phyloP scores from a whole-genome alignment of 2,888 invertebrate genomes.

The Caenorhabditis zanzibari region DNA sequence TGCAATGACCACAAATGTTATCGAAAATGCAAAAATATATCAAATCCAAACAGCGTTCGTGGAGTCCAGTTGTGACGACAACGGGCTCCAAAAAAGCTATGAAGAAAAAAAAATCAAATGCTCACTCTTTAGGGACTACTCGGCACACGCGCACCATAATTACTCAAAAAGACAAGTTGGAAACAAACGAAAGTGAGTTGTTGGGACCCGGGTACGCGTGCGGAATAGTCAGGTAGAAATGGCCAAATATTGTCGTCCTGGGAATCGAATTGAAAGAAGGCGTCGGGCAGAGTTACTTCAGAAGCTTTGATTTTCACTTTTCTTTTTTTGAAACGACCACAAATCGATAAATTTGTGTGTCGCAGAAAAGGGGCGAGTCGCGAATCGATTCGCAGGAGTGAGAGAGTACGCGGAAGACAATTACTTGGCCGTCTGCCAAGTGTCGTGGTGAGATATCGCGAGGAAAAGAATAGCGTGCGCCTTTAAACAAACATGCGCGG shows the following conservation, averaged over 20 bases:
- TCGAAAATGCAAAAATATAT: constrained; percentile 45
- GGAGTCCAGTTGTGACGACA: constrained; percentile 26
- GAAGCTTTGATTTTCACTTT: constrained; percentile 30
- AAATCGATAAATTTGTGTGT: constrained; percentile 51
- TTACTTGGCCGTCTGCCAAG: constrained; percentile 43
- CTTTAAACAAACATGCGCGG: constrained; percentile 45
- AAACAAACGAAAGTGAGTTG: constrained; percentile 48
- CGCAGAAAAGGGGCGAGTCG: constrained; percentile 41
- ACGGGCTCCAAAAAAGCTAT: constrained; percentile 41
- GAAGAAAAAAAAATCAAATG: constrained; percentile 65
- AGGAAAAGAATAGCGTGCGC: constrained; percentile 6
- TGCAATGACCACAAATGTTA: constrained; percentile 59
- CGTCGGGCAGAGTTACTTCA: constrained; percentile 44
- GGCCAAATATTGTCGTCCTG: constrained; percentile 60
- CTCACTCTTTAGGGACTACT: constrained; percentile 80
- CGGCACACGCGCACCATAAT: constrained; percentile 78
- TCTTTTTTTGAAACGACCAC: constrained; percentile 39
- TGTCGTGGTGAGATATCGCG: constrained; percentile 52
- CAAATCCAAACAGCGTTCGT: constrained; percentile 53
- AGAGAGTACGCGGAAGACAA: constrained; percentile 28
- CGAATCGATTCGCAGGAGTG: constrained; percentile 31
- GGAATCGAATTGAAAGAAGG: constrained; percentile 46
- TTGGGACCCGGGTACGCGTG: constrained; percentile 42
- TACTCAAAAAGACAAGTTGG: constrained; percentile 41
- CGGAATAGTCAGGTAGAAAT: constrained; percentile 52